Percentiles rank a stretch among this genome's conserved stretches.
Evolutionary conservation across 92 coral and sea anemone species (phyloP).

Genomic region (Phenganax stokvisi): DNA sequence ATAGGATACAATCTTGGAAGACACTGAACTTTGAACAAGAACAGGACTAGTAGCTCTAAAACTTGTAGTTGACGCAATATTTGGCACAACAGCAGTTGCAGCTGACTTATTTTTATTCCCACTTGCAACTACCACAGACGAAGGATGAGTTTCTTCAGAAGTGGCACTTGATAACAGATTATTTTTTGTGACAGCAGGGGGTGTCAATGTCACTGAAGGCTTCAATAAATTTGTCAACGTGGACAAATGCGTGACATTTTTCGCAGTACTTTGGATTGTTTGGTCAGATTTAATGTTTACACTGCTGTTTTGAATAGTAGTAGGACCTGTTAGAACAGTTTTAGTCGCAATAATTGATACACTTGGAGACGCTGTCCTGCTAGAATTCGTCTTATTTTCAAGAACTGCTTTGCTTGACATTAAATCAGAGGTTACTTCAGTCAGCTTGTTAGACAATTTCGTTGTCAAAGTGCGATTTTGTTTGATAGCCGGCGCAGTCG

Average conservation of each 20-base stretch:
- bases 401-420: not conserved
- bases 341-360: slow-evolving; percentile 31
- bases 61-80: not conserved
- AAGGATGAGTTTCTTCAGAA: too few relatives aligned
- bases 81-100: not conserved
- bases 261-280: slow-evolving; percentile 25
- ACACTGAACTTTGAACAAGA: not conserved
- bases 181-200: not conserved
- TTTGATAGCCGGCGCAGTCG: slow-evolving; percentile 14
- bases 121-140: too few relatives aligned
- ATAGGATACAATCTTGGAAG: not conserved
- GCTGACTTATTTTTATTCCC: not conserved
- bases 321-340: slow-evolving; percentile 26
- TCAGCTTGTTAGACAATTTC: not conserved
- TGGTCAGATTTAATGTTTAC: slow-evolving; percentile 26
- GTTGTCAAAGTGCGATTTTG: not conserved
- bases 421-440: not conserved
- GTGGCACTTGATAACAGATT: too few relatives aligned
- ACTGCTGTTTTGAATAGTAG: slow-evolving; percentile 5
- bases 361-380: slow-evolving; percentile 10
- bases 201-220: slow-evolving; percentile 30
- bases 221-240: not conserved
- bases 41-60: not conserved
- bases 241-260: not conserved
- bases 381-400: slow-evolving; percentile 21